A percentile compares a stretch with the other conserved stretches of the same genome.
These are phyloP conservation scores for Heliconius sara DNA, from an alignment of 2,888 invertebrate genomes.

Conservation along the genomic window DNA sequence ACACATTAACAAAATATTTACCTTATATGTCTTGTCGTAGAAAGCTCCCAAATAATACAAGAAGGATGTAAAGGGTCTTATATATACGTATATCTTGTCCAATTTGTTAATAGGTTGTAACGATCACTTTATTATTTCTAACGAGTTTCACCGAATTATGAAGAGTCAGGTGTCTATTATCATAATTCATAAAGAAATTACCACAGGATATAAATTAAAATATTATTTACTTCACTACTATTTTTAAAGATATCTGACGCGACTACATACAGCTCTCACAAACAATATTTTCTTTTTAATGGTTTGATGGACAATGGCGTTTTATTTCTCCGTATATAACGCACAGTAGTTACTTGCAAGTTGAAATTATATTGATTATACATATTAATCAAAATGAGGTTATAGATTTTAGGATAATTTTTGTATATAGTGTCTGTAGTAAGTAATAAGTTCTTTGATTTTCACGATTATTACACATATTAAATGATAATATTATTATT, in stretches of 20 bases:
- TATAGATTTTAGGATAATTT: too few species aligned
- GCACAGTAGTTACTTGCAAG: too few species aligned
- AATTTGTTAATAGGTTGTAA: constrained; percentile 20
- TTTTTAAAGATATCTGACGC: not conserved
- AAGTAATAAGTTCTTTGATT: too few species aligned
- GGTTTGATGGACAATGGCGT: too few species aligned
- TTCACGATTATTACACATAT: too few species aligned
- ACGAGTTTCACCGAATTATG: not conserved
- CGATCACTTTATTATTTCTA: constrained; percentile 26
- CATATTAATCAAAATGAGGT: too few species aligned
- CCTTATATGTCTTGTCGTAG: constrained; percentile 16
- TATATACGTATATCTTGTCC: not conserved
- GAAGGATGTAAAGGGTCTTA: not conserved
- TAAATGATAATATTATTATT: too few species aligned
- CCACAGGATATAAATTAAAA: not conserved
- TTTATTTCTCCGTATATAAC: too few species aligned
- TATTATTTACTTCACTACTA: not conserved
- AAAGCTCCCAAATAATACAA: not conserved
- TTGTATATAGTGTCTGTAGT: too few species aligned
- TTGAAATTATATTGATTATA: too few species aligned
- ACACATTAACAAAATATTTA: constrained; percentile 23
- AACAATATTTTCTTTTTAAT: too few species aligned
- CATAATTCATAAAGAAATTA: not conserved
- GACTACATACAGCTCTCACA: not conserved
- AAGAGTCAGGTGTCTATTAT: not conserved